Percentiles rank a stretch among this genome's conserved stretches.
phyloP scores from a whole-genome alignment of 2,888 invertebrate genomes.

The Cephus rjabovi region DNA sequence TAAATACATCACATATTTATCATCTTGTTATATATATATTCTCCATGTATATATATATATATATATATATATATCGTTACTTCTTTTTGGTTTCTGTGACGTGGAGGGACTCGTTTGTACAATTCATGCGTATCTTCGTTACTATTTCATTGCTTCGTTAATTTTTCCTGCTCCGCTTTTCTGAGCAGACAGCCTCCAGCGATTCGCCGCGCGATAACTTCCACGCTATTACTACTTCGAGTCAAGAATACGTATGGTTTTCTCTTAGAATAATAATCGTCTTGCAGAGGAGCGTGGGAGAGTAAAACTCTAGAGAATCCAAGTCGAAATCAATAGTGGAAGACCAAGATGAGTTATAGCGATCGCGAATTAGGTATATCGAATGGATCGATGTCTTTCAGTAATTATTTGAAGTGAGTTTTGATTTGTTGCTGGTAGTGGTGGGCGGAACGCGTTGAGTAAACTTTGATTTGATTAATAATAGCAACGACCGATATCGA shows the following conservation, averaged over 20 bases:
- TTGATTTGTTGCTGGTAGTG: neutral
- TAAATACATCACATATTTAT: conserved; percentile 66
- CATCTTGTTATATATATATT: conserved; percentile 54
- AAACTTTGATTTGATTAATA: neutral
- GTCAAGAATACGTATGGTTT: neutral
- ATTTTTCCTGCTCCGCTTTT: conserved; percentile 35
- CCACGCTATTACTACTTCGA: neutral
- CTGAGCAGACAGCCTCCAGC: conserved; percentile 57
- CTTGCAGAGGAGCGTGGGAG: neutral
- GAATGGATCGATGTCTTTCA: neutral
- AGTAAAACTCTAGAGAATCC: neutral
- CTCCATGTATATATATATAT: conserved; percentile 40
- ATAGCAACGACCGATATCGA: neutral
- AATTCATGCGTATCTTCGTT: conserved; percentile 62
- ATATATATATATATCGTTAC: conserved; percentile 45
- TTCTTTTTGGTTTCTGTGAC: conserved; percentile 48
- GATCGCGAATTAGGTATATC: neutral
- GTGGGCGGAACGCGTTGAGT: neutral
- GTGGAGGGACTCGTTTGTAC: conserved; percentile 67
- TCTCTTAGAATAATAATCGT: neutral
- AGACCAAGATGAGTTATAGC: neutral
- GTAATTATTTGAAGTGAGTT: neutral
- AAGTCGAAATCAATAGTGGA: neutral
- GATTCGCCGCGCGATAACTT: conserved; percentile 24
- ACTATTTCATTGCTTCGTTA: conserved; percentile 58